Conservation (phyloP, 2,888 invertebrate species). For the Drosophila merina region DNA sequence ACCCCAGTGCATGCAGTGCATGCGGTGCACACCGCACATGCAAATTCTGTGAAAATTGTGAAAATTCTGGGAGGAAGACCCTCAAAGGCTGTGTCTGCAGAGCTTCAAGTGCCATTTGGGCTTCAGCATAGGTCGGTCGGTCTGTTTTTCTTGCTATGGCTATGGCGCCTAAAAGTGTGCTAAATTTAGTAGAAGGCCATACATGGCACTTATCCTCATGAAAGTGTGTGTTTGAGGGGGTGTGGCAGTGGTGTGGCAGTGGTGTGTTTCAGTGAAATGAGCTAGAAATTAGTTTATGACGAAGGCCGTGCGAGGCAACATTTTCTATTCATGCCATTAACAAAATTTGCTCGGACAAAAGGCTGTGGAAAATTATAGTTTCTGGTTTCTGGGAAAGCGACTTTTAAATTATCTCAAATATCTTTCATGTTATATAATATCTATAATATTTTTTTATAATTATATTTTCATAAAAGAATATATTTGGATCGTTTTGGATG, state of each 20-base stretch:
- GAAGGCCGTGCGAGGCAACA: conserved; percentile 58
- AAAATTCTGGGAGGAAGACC: conserved; percentile 63
- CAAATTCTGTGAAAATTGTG: conserved; percentile 49
- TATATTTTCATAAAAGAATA: background rate
- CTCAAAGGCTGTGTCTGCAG: conserved; percentile 46
- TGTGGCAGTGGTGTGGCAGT: background rate
- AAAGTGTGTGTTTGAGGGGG: background rate
- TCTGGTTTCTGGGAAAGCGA: background rate
- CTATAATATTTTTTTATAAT: no score
- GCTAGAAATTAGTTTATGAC: conserved; percentile 73
- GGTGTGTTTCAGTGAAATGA: conserved; percentile 58
- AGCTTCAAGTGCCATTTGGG: conserved; percentile 55
- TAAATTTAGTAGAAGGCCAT: conserved; percentile 72
- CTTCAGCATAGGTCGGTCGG: conserved; percentile 11
- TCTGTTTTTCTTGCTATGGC: conserved; percentile 37
- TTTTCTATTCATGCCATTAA: conserved; percentile 7
- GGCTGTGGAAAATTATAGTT: background rate
- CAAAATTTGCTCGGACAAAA: conserved; percentile 1
- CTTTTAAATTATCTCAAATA: background rate
- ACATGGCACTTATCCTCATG: background rate
- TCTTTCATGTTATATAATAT: no score
- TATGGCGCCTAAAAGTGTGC: conserved; percentile 47
- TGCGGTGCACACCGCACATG: conserved; percentile 15
- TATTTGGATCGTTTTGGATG: conserved; percentile 2
- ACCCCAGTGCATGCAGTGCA: background rate